Evolutionary conservation across 2,113 vertebrate genomes (phyloP).

Genomic region (Otus sunia): DNA sequence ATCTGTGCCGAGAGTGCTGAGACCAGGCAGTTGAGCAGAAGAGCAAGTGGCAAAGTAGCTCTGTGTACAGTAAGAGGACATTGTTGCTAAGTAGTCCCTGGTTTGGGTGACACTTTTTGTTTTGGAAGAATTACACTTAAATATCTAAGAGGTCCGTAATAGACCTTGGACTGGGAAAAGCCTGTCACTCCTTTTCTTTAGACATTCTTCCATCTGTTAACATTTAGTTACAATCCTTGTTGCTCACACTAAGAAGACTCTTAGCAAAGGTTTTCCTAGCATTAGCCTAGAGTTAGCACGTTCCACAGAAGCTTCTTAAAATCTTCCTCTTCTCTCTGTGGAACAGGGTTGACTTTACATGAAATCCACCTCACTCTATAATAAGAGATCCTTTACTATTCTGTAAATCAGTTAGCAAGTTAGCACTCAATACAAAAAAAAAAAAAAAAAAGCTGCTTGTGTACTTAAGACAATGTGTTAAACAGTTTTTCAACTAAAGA

Average conservation of each 20-base stretch:
- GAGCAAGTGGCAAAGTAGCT: background rate
- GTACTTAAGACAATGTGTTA: background rate
- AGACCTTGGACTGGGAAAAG: background rate
- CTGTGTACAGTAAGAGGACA: background rate
- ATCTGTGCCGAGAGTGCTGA: background rate
- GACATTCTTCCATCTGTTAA: background rate
- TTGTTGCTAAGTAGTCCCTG: background rate
- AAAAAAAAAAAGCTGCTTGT: background rate
- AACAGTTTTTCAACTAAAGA: slow-evolving; percentile 1
- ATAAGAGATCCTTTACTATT: background rate
- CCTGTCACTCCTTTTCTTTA: background rate
- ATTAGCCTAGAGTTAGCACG: background rate
- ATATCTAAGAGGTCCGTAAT: background rate
- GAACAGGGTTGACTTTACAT: background rate
- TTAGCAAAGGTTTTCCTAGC: background rate
- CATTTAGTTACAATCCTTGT: too few relatives aligned
- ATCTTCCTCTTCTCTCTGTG: background rate
- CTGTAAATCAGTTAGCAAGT: slow-evolving; percentile 21
- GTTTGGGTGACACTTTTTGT: background rate
- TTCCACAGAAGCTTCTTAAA: background rate
- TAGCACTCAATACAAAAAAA: background rate
- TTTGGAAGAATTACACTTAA: too few relatives aligned
- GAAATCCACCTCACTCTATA: background rate
- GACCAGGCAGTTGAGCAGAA: background rate
- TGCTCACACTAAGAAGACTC: background rate